These are phyloP conservation scores for Bruchidius siliquastri DNA, from an alignment of 2,888 invertebrate species.

Conservation along the genomic window DNA sequence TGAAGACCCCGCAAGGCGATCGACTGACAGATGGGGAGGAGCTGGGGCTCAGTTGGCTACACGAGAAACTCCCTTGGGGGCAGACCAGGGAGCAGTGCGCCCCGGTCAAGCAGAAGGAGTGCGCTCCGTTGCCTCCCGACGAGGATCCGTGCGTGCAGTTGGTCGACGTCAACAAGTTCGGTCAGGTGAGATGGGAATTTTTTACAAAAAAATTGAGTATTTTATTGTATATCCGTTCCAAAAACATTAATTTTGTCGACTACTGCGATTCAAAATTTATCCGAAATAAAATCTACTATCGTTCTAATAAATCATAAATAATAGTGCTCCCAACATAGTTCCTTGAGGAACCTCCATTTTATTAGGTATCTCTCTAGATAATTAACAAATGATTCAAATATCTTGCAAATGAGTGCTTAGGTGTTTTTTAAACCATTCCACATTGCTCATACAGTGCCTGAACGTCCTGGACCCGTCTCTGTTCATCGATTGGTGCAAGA, in stretches of 20 bases:
- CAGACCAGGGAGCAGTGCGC: conserved; percentile 42
- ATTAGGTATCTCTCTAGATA: too few species aligned
- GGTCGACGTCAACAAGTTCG: conserved; percentile 54
- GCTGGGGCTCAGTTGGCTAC: conserved; percentile 56
- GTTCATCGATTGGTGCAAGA: conserved; percentile 66
- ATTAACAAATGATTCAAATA: too few species aligned
- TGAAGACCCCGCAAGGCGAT: conserved; percentile 52
- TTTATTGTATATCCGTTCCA: too few species aligned
- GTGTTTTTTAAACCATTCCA: too few species aligned
- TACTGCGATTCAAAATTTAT: too few species aligned
- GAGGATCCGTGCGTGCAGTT: conserved; percentile 65
- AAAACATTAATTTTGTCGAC: too few species aligned
- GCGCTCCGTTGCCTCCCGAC: conserved; percentile 54
- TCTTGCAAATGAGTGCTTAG: too few species aligned
- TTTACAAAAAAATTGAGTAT: too few species aligned
- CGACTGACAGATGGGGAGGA: conserved; percentile 52
- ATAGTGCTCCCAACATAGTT: too few species aligned
- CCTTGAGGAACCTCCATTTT: too few species aligned
- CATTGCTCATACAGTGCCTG: conserved; percentile 61
- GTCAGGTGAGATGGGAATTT: conserved; percentile 41
- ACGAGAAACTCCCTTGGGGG: conserved; percentile 46
- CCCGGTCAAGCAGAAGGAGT: conserved; percentile 38
- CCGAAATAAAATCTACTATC: too few species aligned
- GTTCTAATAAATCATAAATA: too few species aligned
- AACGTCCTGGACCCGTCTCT: conserved; percentile 64